phyloP scores from a whole-genome alignment of 1,140 invertebrate species.

The Leptestheria dahalacensis region DNA sequence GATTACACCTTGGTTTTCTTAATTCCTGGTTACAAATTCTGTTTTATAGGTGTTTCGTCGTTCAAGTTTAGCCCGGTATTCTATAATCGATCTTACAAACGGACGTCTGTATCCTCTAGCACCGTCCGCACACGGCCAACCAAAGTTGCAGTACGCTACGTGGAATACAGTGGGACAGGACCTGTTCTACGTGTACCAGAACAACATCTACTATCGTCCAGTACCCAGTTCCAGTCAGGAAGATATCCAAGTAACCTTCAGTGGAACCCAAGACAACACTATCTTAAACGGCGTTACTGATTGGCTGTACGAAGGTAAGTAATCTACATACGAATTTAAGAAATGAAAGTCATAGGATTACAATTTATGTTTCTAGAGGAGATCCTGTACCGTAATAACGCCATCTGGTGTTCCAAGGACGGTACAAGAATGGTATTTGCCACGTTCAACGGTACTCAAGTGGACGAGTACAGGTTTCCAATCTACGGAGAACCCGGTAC shows the following conservation, averaged over 20 bases:
- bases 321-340: too few relatives aligned
- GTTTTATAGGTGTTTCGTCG: constrained; percentile 35
- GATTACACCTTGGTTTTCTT: constrained; percentile 9
- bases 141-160: constrained; percentile 33
- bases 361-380: constrained; percentile 52
- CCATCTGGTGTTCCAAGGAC: constrained; percentile 74
- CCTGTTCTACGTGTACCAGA: constrained; percentile 56
- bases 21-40: background rate
- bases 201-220: constrained; percentile 60
- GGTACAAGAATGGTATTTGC: constrained; percentile 61
- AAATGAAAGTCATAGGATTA: background rate
- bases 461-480: constrained; percentile 31
- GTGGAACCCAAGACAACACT: constrained; percentile 36
- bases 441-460: constrained; percentile 60
- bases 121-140: constrained; percentile 35
- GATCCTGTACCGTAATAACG: constrained; percentile 65
- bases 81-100: constrained; percentile 36
- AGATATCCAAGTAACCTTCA: constrained; percentile 38
- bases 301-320: constrained; percentile 70
- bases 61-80: constrained; percentile 38
- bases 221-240: constrained; percentile 29
- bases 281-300: constrained; percentile 68
- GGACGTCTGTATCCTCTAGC: constrained; percentile 23
- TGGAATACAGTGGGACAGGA: constrained; percentile 57
- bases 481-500: constrained; percentile 30